Conservation (phyloP, 2,888 invertebrate species). For the Drosophila incognita region DNA sequence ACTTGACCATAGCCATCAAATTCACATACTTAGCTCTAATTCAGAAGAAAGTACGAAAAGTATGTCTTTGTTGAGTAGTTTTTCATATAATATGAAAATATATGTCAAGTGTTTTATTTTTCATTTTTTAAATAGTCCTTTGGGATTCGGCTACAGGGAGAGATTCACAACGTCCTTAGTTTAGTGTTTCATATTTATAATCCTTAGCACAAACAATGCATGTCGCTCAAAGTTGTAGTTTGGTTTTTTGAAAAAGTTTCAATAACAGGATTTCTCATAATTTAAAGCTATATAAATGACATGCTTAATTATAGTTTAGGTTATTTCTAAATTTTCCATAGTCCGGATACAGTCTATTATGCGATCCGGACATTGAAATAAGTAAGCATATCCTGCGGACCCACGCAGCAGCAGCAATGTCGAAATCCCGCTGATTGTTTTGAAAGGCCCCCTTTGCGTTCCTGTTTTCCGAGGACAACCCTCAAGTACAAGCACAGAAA, state of each 20-base stretch:
- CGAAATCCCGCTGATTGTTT: slow-evolving; percentile 73
- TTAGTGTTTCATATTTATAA: background rate
- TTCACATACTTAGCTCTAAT: background rate
- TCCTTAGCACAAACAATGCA: background rate
- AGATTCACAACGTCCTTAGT: background rate
- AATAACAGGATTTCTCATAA: no score
- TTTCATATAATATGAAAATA: no score
- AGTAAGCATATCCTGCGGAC: slow-evolving; percentile 37
- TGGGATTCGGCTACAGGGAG: background rate
- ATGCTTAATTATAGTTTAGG: background rate
- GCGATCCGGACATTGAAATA: slow-evolving; percentile 27
- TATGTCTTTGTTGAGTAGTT: background rate
- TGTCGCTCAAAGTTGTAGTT: background rate
- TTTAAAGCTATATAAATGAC: background rate
- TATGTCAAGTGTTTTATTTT: background rate
- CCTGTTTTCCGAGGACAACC: slow-evolving; percentile 30
- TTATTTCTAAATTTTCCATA: background rate
- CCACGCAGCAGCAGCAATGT: slow-evolving; percentile 49
- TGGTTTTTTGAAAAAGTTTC: background rate
- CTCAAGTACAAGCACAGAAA: slow-evolving; percentile 12
- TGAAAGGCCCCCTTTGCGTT: slow-evolving; percentile 17
- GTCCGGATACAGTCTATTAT: slow-evolving; percentile 1
- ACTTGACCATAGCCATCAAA: no score
- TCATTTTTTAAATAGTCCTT: background rate
- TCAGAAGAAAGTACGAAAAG: no score